Evolutionary conservation across 2,888 invertebrate genomes (phyloP), one percentile per base, ranked within the genome.

Genomic region (Nephrotoma appendiculata): DNA sequence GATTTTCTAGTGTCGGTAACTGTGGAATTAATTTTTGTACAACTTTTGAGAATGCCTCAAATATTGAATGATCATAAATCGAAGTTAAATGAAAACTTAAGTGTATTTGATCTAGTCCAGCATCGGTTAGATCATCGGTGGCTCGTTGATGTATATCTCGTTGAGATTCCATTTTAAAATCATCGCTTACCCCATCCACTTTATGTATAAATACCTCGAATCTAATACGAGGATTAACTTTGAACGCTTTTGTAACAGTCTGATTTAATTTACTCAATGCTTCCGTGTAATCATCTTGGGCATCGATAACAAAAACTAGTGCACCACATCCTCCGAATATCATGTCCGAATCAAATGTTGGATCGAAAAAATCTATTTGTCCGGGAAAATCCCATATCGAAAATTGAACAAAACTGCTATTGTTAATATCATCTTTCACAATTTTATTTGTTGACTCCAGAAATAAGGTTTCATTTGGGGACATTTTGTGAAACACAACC

Each of bases 401-500:
- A 92, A 99, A 99, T 91, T 99, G 99, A 86, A 99, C 98, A 94
- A 99, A 99, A 89, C 99, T 92, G 89, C 94, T 94, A 92, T 98
- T 98, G 89, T 98, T 98, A 88, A 99, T 98, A 90, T 99, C 98
- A 92, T 99, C 99, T 92, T 98, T 99, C 3, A 98, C 97, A 89
- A 99, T 98, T 94, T 99, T 98, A 91, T 98, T 98, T 86, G 99
- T 99, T 88, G 98, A 98, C 92, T 99, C 99, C 88, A 99, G 93
- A 91, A 99, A 99, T 87, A 99, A 93, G 0, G 99, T 99, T 92
- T 99, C 99, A 92, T 99, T 99, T 1, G 99, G 99, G 2, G 99
- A 98, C 98, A 99, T 99, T 93, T 99, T 99, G 92, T 99, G 99
- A 91, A 99, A 99, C n/a, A 99, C 99, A 5, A 99, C 99, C 93